Conservation (phyloP, 2,797 vertebrate genomes). For the Clarias fuscus region DNA sequence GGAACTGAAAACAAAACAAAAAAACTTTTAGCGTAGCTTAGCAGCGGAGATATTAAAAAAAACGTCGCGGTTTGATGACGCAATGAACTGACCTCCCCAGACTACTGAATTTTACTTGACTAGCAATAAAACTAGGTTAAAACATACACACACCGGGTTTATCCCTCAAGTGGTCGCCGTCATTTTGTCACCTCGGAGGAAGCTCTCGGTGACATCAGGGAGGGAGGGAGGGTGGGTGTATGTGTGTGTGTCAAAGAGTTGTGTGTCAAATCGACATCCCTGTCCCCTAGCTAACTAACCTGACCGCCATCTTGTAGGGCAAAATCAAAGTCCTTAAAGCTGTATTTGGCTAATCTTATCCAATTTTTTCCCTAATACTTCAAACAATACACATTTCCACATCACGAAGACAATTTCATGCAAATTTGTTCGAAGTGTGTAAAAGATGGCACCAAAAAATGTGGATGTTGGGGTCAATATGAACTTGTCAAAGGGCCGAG, state of each 20-base stretch:
- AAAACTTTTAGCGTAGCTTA: not conserved
- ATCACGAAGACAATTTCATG: no score
- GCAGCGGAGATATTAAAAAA: not conserved
- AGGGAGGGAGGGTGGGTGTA: no score
- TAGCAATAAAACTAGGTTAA: not conserved
- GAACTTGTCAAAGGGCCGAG: no score
- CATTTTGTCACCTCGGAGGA: not conserved
- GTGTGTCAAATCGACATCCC: not conserved
- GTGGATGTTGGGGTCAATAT: no score
- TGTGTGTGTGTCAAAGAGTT: not conserved
- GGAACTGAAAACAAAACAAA: not conserved
- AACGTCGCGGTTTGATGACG: not conserved
- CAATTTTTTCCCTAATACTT: no score
- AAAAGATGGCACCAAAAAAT: no score
- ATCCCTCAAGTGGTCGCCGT: not conserved
- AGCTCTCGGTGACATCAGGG: not conserved
- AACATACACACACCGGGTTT: not conserved
- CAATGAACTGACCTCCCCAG: not conserved
- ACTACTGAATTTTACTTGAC: not conserved
- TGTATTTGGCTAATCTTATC: no score
- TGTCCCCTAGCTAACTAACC: not conserved
- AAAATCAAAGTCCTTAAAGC: not conserved
- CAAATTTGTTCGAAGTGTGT: no score
- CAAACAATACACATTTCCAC: no score
- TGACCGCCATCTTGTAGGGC: not conserved